Percentiles rank a stretch among this genome's conserved stretches.
Conservation (phyloP, 1,140 invertebrate species). For the Catajapyx aquilonaris region DNA sequence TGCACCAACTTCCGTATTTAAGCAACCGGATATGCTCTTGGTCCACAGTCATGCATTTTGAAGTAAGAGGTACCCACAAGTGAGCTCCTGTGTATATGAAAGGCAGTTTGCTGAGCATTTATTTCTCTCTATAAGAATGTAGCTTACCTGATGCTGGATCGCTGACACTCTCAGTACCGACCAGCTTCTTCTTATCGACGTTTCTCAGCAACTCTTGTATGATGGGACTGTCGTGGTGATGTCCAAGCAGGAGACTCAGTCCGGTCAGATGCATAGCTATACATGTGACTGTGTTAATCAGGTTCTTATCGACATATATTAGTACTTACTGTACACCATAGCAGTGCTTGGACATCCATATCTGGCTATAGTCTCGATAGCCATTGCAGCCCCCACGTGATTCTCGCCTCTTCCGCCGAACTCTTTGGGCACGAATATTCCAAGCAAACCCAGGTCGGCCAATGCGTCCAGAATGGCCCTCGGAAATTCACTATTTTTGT, state of each 20-base stretch:
- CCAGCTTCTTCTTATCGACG: no score
- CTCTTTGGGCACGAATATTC: conserved; percentile 9
- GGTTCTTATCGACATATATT: no score
- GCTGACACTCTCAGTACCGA: no score
- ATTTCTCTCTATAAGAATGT: no score
- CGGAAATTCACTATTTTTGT: conserved; percentile 5
- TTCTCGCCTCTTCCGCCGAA: no score
- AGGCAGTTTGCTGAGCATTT: no score
- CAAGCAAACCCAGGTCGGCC: conserved; percentile 8
- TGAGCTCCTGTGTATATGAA: conserved; percentile 12
- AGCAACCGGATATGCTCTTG: conserved; percentile 8
- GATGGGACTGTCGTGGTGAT: no score
- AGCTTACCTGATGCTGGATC: no score
- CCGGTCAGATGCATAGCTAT: no score
- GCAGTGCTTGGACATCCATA: conserved; percentile 10
- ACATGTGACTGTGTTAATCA: no score
- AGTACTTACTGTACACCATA: neutral
- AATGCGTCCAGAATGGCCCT: conserved; percentile 7
- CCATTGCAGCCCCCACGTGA: conserved; percentile 7
- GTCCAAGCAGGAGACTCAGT: no score
- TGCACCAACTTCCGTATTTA: conserved; percentile 10
- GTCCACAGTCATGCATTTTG: conserved; percentile 8
- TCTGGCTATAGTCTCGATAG: conserved; percentile 8
- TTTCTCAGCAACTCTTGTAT: no score
- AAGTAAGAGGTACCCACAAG: conserved; percentile 12